Percentiles rank a stretch among this genome's conserved stretches.
phyloP scores from a whole-genome alignment of 2,113 vertebrate species.

The Daubentonia madagascariensis region DNA sequence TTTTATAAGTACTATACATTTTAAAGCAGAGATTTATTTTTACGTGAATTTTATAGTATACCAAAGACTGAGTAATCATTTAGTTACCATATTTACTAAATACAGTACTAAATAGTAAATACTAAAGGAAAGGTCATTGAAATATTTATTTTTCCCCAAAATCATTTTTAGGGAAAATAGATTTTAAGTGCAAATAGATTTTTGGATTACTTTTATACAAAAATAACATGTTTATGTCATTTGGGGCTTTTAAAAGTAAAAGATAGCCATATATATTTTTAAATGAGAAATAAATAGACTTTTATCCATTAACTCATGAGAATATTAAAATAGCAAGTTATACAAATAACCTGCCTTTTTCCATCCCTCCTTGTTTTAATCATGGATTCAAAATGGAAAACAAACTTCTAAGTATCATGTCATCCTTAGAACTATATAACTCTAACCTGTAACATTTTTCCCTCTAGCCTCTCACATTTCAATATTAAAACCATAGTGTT shows the following conservation, averaged over 20 bases:
- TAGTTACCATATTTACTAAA: background rate
- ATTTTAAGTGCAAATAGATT: constrained; percentile 8
- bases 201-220: constrained; percentile 11
- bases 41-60: background rate
- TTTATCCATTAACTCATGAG: background rate
- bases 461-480: background rate
- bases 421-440: background rate
- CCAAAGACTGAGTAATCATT: background rate
- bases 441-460: background rate
- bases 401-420: background rate
- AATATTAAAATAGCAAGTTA: background rate
- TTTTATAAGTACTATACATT: background rate
- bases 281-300: constrained; percentile 43
- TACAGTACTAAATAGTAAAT: background rate
- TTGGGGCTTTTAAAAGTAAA: constrained; percentile 17
- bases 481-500: background rate
- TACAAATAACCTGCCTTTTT: background rate
- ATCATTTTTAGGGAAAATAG: background rate
- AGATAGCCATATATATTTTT: constrained; percentile 44
- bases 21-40: background rate
- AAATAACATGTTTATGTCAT: constrained; percentile 35
- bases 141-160: background rate
- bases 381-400: background rate
- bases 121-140: background rate
- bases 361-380: background rate